Evolutionary conservation across 2,113 vertebrate genomes (phyloP), one percentile per base, ranked within the genome.

Genomic region (Ploceus nigricollis): DNA sequence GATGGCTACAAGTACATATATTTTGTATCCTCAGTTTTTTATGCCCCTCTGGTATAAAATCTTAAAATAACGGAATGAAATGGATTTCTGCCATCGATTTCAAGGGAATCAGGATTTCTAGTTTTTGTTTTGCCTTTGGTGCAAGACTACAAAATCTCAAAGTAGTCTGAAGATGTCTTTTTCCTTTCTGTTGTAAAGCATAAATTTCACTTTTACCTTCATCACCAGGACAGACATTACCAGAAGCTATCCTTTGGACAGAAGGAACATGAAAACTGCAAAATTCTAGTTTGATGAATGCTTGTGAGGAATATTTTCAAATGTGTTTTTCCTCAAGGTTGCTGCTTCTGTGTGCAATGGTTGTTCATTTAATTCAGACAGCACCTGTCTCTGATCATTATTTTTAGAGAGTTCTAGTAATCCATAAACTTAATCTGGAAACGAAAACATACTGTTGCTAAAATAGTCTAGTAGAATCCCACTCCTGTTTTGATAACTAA

Each of bases 311-410:
- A 45, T 88, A 66, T 92, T 95, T 85, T 95, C 71, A 86, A 91
- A 90, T 68, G 71, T 88, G 48, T 90, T 97, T 95, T 95, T 96
- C 96, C 93, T 92, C 64, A 92, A 95, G 94, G 90, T 94, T 96
- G 82, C 76, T 93, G 39, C 44, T 96, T 94, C 76, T 75, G 17
- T 60, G 51, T 78, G 82, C 79, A 89, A 17, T 45, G 42, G 42
- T 68, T 94, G 84, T 86, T 95, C 75, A 64, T 93, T 90, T 92
- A 83, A 86, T 81, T 88, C 85, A 96, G 82, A 75, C 58, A 93
- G 68, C 93, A 95, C 75, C 68, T 93, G 84, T 80, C 60, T 93
- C 85, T 86, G 85, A 93, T 90, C 71, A 77, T 96, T 88, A 85
- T 82, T 94, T 95, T 95, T 73, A 31, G 70, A 72, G 77, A 66